These are phyloP conservation scores for Pseudochromis fuscus DNA, from an alignment of 2,797 vertebrate species.

Conservation along the genomic window DNA sequence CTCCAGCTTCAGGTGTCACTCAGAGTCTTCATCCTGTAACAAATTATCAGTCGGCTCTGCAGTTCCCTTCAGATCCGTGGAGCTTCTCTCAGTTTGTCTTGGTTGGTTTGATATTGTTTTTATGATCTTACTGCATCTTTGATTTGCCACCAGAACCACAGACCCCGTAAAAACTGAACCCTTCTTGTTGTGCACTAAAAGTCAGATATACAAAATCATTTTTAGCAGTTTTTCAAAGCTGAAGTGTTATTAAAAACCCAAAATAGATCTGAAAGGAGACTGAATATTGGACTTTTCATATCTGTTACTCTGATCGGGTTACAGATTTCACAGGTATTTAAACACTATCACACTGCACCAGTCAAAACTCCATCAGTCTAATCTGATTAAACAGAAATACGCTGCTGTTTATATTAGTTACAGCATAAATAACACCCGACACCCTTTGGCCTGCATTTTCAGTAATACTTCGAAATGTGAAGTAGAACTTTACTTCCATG, in stretches of 20 bases:
- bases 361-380: too few relatives aligned
- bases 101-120: background rate
- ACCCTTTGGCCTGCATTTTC: background rate
- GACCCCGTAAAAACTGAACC: background rate
- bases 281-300: background rate
- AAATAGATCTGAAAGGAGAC: background rate
- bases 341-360: too few relatives aligned
- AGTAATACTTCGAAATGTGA: background rate
- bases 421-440: background rate
- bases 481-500: background rate
- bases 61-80: background rate
- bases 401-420: background rate
- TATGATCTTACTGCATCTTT: background rate
- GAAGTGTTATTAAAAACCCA: background rate
- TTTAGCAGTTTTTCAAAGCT: slow-evolving; percentile 10
- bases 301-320: background rate
- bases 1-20: background rate
- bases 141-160: background rate
- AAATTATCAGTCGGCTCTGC: background rate
- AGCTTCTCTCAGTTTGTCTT: background rate
- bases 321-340: too few relatives aligned
- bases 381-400: background rate
- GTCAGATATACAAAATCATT: slow-evolving; percentile 3
- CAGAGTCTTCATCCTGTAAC: background rate
- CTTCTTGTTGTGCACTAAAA: background rate